A percentile compares a stretch with the other conserved stretches of the same genome.
phyloP scores from a whole-genome alignment of 2,797 vertebrate genomes.

The Diplodus puntazzo region DNA sequence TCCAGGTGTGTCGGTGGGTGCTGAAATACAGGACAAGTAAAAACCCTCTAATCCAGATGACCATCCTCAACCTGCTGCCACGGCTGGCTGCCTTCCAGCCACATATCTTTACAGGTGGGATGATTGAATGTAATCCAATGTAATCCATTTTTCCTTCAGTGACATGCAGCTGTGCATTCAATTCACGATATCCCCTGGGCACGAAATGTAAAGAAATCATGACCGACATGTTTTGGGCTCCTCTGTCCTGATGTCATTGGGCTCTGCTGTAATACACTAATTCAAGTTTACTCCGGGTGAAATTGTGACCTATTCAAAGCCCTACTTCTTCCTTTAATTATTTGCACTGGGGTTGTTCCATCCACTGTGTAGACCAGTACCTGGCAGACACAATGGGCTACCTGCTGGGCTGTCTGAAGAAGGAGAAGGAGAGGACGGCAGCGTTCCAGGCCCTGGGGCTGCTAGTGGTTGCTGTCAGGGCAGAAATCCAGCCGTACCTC shows the following conservation, averaged over 20 bases:
- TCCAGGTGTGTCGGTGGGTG: slow-evolving; percentile 97
- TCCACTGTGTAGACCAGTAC: slow-evolving; percentile 89
- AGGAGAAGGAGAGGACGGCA: slow-evolving; percentile 96
- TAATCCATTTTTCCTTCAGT: background rate
- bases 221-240: no score
- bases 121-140: background rate
- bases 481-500: slow-evolving; percentile 95
- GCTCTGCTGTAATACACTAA: background rate
- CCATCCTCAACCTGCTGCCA: slow-evolving; percentile 94
- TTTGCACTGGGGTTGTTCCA: background rate
- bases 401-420: slow-evolving; percentile 94
- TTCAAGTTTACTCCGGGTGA: background rate
- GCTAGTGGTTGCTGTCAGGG: slow-evolving; percentile 94
- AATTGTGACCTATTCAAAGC: background rate
- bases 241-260: background rate
- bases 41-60: slow-evolving; percentile 98
- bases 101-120: slow-evolving; percentile 93
- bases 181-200: background rate
- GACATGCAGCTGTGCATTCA: background rate
- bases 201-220: background rate
- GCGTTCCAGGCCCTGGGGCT: slow-evolving; percentile 97
- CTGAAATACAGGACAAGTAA: slow-evolving; percentile 96
- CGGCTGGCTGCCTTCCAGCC: slow-evolving; percentile 96
- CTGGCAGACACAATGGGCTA: slow-evolving; percentile 97
- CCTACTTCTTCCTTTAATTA: background rate